Evolutionary conservation across 1,140 invertebrate genomes (phyloP).

Genomic region (Diploscapter pachys): DNA sequence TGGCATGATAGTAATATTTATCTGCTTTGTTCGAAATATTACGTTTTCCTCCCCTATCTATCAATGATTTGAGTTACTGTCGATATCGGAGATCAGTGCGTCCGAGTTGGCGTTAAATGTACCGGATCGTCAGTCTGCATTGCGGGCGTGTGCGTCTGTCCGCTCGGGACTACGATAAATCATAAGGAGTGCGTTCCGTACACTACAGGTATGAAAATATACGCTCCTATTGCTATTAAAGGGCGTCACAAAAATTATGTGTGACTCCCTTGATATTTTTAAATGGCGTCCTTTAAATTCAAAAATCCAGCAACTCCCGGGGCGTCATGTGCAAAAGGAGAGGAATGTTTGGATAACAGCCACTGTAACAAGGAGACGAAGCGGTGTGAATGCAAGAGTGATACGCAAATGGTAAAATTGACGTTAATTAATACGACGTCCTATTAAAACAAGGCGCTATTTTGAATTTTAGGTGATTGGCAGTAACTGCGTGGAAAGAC

Average conservation of each 20-base stretch:
- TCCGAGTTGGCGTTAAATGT: slow-evolving; percentile 25
- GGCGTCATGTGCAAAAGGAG: slow-evolving; percentile 16
- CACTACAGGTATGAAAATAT: slow-evolving; percentile 13
- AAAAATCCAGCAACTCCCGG: slow-evolving; percentile 26
- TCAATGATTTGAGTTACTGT: slow-evolving; percentile 21
- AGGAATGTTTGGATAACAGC: slow-evolving; percentile 22
- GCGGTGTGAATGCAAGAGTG: slow-evolving; percentile 20
- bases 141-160: slow-evolving; percentile 34
- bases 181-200: slow-evolving; percentile 18
- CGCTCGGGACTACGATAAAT: slow-evolving; percentile 24
- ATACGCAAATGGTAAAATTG: slow-evolving; percentile 20
- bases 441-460: no score
- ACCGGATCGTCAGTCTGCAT: slow-evolving; percentile 34
- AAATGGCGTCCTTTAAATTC: no score
- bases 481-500: slow-evolving; percentile 17
- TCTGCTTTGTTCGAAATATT: no score
- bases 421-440: no score
- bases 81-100: slow-evolving; percentile 28
- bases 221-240: neutral
- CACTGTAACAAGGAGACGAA: slow-evolving; percentile 14
- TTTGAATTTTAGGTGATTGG: slow-evolving; percentile 24
- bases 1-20: no score
- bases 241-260: neutral
- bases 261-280: neutral
- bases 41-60: neutral